These are phyloP conservation scores for Coptotermes formosanus DNA, from an alignment of 1,140 invertebrate genomes.

Conservation along the genomic window DNA sequence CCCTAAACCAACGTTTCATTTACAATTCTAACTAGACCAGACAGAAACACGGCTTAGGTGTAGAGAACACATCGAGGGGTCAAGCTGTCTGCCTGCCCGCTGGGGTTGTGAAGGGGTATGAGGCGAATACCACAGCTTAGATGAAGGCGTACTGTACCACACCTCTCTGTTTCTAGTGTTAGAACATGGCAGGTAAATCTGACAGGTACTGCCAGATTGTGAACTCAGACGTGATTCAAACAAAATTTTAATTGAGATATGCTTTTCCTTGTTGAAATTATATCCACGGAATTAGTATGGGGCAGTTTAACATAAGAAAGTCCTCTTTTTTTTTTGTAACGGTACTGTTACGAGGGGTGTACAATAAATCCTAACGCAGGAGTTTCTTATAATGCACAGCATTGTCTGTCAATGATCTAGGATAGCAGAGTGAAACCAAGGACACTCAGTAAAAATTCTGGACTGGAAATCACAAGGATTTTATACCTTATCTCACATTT, in stretches of 20 bases:
- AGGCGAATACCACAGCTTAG: background rate
- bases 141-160: background rate
- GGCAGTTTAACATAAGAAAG: no score
- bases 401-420: no score
- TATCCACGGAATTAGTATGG: no score
- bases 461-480: no score
- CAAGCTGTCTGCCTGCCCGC: background rate
- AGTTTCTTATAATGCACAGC: no score
- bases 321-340: no score
- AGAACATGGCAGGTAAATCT: background rate
- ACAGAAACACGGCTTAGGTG: background rate
- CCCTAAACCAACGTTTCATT: background rate
- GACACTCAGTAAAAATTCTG: no score
- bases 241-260: background rate
- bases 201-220: background rate
- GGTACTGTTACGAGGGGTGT: no score
- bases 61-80: background rate
- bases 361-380: no score
- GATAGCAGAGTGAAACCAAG: no score
- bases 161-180: background rate
- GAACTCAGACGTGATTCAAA: background rate
- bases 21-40: constrained; percentile 18
- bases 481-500: background rate
- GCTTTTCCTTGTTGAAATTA: no score
- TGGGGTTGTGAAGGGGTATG: background rate